A percentile compares a stretch with the other conserved stretches of the same genome.
phyloP scores from a whole-genome alignment of 2,113 vertebrate species.

The Cryptotis parvus region DNA sequence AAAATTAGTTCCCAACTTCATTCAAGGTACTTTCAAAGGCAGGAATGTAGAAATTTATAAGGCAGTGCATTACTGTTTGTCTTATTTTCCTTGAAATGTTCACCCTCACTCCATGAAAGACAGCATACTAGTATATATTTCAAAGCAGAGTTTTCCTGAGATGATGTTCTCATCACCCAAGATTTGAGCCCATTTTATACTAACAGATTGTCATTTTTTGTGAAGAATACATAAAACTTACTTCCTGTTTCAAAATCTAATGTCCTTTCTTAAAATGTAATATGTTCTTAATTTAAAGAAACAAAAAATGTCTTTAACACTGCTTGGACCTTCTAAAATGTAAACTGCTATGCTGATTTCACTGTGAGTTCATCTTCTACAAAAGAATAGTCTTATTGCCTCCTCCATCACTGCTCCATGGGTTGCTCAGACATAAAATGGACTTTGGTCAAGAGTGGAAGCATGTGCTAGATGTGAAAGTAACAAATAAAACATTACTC shows the following conservation, averaged over 20 bases:
- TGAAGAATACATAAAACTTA: not conserved
- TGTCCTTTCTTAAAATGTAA: slow-evolving; percentile 4
- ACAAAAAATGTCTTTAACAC: not conserved
- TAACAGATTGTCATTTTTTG: slow-evolving; percentile 17
- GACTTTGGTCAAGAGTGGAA: not conserved
- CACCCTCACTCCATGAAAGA: slow-evolving; percentile 9
- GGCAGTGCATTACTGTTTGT: not conserved
- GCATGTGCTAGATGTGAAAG: not conserved
- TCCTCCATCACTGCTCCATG: not conserved
- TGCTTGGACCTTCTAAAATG: not conserved
- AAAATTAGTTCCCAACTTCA: slow-evolving; percentile 40
- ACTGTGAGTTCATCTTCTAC: not conserved
- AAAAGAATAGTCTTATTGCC: not conserved
- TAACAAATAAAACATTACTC: not conserved
- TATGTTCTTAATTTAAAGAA: not conserved
- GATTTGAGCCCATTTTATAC: slow-evolving; percentile 41
- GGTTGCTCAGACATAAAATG: not conserved
- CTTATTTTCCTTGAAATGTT: not conserved
- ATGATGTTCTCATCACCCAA: not conserved
- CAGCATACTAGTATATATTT: not conserved
- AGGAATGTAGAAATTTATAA: slow-evolving; percentile 30
- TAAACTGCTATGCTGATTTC: not conserved
- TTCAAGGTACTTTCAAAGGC: slow-evolving; percentile 35
- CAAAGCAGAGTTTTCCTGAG: slow-evolving; percentile 16
- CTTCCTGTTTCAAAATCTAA: slow-evolving; percentile 33